Evolutionary conservation across 2,888 invertebrate species (phyloP).

Genomic region (Rhagonycha fulva): DNA sequence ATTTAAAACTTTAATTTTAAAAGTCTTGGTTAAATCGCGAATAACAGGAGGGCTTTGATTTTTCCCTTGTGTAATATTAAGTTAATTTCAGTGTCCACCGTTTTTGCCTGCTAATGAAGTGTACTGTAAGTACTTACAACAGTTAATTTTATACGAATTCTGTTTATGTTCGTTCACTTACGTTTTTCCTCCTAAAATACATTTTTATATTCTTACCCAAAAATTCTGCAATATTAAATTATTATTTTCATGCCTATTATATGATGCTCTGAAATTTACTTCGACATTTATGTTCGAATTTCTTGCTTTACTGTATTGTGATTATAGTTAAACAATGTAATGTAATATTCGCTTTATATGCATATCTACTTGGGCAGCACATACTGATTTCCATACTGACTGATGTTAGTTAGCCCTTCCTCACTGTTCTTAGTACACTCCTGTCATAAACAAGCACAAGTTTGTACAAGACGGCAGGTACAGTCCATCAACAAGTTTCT

Average conservation of each 20-base stretch:
- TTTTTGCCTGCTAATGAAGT: constrained; percentile 22
- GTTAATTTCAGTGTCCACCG: constrained; percentile 20
- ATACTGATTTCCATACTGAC: constrained; percentile 52
- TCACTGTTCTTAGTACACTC: constrained; percentile 48
- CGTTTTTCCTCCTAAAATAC: not conserved
- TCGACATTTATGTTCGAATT: not conserved
- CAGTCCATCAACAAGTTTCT: constrained; percentile 37
- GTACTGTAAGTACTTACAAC: constrained; percentile 15
- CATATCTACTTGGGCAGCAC: constrained; percentile 37
- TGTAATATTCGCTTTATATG: constrained; percentile 37
- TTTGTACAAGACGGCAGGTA: constrained; percentile 49
- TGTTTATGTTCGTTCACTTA: not conserved
- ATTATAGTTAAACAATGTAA: constrained; percentile 24
- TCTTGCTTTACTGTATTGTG: not conserved
- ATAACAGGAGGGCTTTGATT: constrained; percentile 5
- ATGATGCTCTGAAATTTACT: not conserved
- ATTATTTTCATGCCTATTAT: not conserved
- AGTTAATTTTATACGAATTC: constrained; percentile 15
- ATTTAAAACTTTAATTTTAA: not conserved
- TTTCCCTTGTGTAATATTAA: constrained; percentile 13
- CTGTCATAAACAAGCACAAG: constrained; percentile 41
- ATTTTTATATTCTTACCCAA: not conserved
- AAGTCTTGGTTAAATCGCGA: not conserved
- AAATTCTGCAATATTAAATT: not conserved
- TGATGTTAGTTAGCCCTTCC: constrained; percentile 51